A percentile compares a stretch with the other conserved stretches of the same genome.
phyloP scores from a whole-genome alignment of 2,888 invertebrate species.

The Dendrolimus houi region DNA sequence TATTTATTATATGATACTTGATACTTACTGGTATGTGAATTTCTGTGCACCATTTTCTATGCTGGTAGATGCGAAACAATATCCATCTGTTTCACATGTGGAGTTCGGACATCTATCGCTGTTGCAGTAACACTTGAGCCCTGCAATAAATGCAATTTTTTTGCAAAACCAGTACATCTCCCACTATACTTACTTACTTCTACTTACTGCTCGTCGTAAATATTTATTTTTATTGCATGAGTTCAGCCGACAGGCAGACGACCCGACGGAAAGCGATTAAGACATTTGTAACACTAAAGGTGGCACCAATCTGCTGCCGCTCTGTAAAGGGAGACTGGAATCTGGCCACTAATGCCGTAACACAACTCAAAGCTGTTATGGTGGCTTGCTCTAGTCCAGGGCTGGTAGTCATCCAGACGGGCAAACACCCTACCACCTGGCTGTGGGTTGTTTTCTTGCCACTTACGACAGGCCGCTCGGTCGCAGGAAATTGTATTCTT shows the following conservation, averaged over 20 bases:
- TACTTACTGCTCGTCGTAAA: background rate
- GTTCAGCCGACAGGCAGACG: background rate
- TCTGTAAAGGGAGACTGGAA: background rate
- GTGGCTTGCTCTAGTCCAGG: no score
- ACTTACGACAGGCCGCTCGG: no score
- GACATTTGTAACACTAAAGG: background rate
- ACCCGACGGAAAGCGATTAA: background rate
- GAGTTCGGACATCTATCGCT: conserved; percentile 85
- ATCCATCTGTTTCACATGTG: conserved; percentile 92
- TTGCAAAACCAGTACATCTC: background rate
- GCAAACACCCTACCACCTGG: no score
- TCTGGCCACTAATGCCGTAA: no score
- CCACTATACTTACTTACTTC: background rate
- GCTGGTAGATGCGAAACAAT: conserved; percentile 89
- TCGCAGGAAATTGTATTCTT: no score
- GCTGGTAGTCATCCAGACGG: no score
- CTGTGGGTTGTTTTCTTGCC: no score
- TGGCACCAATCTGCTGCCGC: no score
- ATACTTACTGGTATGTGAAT: conserved; percentile 87
- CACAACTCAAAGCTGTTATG: no score
- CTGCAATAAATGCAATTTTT: conserved; percentile 45
- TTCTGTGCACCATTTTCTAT: conserved; percentile 77
- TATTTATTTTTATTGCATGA: background rate
- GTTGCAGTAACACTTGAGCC: conserved; percentile 91
- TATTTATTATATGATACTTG: conserved; percentile 3